These are phyloP conservation scores for Limulus polyphemus DNA, from an alignment of 2,888 invertebrate species.

Conservation along the genomic window DNA sequence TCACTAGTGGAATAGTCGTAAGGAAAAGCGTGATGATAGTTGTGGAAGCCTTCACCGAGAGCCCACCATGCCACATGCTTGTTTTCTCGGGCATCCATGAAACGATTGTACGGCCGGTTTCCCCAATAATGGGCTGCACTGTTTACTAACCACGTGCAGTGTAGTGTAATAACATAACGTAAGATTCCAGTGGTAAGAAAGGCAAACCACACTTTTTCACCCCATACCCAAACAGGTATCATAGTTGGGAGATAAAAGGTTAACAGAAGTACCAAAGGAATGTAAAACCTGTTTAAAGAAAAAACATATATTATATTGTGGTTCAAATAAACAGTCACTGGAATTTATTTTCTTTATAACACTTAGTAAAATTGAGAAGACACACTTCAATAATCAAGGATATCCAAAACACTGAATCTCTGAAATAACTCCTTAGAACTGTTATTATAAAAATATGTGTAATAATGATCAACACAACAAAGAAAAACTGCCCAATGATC, in stretches of 20 bases:
- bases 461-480: too few species aligned
- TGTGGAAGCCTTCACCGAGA: slow-evolving; percentile 31
- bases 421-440: too few species aligned
- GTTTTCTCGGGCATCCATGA: slow-evolving; percentile 39
- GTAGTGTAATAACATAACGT: slow-evolving; percentile 69
- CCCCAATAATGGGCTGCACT: slow-evolving; percentile 90
- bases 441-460: too few species aligned
- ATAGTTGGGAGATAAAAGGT: slow-evolving; percentile 49
- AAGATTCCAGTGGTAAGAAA: slow-evolving; percentile 67
- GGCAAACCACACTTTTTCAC: slow-evolving; percentile 60
- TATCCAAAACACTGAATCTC: too few species aligned
- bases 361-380: too few species aligned
- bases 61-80: slow-evolving; percentile 33
- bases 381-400: too few species aligned
- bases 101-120: slow-evolving; percentile 80
- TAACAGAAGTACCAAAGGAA: slow-evolving; percentile 35
- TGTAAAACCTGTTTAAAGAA: slow-evolving; percentile 36
- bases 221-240: slow-evolving; percentile 71
- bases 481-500: too few species aligned
- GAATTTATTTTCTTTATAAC: too few species aligned
- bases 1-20: slow-evolving; percentile 40
- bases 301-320: background rate
- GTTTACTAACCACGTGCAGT: slow-evolving; percentile 89
- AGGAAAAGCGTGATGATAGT: slow-evolving; percentile 41
- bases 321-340: too few species aligned